Evolutionary conservation across 2,888 invertebrate genomes (phyloP).

Genomic region (Patella caerulea): DNA sequence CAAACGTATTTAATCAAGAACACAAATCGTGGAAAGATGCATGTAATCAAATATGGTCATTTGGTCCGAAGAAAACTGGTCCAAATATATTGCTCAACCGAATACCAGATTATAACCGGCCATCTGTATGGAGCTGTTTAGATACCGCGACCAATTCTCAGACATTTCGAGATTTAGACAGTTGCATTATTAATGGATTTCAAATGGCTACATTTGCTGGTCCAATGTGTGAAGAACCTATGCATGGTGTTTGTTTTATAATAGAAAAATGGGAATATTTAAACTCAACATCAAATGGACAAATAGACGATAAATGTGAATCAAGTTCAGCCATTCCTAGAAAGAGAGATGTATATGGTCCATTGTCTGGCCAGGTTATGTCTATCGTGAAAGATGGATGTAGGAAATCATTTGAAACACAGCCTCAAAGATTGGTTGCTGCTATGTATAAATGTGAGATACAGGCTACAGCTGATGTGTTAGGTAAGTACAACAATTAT

Average conservation of each 20-base stretch:
- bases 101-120: constrained; percentile 78
- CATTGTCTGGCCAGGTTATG: constrained; percentile 86
- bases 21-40: constrained; percentile 74
- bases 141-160: constrained; percentile 26
- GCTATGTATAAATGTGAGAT: constrained; percentile 93
- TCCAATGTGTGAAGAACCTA: constrained; percentile 96
- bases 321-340: not conserved
- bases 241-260: constrained; percentile 91
- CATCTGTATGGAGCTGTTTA: constrained; percentile 71
- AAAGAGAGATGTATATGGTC: constrained; percentile 43
- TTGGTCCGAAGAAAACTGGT: constrained; percentile 91
- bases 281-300: not conserved
- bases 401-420: constrained; percentile 87
- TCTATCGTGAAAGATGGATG: constrained; percentile 92
- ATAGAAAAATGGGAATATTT: constrained; percentile 83
- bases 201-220: constrained; percentile 86
- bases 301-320: not conserved
- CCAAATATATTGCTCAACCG: constrained; percentile 91
- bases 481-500: constrained; percentile 78
- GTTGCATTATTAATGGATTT: constrained; percentile 72
- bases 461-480: constrained; percentile 86
- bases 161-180: constrained; percentile 75
- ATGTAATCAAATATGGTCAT: constrained; percentile 83
- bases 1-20: constrained; percentile 76
- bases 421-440: constrained; percentile 91